A percentile compares a stretch with the other conserved stretches of the same genome.
phyloP scores from a whole-genome alignment of 1,140 invertebrate genomes.

The Dolichoris vasculosae region DNA sequence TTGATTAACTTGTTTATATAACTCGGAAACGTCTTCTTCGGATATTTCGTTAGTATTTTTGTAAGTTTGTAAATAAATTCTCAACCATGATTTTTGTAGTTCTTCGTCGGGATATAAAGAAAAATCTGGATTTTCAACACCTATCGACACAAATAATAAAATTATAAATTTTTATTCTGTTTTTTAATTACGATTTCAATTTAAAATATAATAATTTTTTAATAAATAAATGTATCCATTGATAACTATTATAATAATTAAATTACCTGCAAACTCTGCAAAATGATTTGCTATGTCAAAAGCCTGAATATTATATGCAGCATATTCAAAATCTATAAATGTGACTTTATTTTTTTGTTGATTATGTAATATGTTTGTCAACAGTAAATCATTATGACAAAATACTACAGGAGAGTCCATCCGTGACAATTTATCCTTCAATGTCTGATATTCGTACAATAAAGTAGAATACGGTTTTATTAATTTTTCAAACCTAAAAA shows the following conservation, averaged over 20 bases:
- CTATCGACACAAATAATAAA: constrained; percentile 66
- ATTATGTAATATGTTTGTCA: constrained; percentile 94
- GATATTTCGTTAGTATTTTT: constrained; percentile 72
- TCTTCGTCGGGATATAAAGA: constrained; percentile 85
- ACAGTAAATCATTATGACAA: constrained; percentile 97
- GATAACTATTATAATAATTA: background rate
- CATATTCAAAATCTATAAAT: constrained; percentile 99
- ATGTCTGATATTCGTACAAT: constrained; percentile 80
- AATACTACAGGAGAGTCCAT: constrained; percentile 91
- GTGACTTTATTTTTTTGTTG: constrained; percentile 82
- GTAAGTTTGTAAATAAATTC: constrained; percentile 82
- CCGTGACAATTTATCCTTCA: constrained; percentile 80
- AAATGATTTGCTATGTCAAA: constrained; percentile 99
- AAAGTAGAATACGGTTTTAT: constrained; percentile 81
- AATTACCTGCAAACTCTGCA: constrained; percentile 94
- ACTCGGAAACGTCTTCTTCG: constrained; percentile 79
- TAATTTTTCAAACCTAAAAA: constrained; percentile 81
- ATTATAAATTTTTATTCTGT: background rate
- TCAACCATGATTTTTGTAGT: constrained; percentile 89
- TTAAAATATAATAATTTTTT: background rate
- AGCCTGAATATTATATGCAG: constrained; percentile 93
- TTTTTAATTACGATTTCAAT: background rate
- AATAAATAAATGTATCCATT: background rate
- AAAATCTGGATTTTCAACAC: constrained; percentile 84
- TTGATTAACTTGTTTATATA: constrained; percentile 87